Base-by-base conservation (phyloP, 2,797 vertebrate species). In the Nannoperca obscura region DNA sequence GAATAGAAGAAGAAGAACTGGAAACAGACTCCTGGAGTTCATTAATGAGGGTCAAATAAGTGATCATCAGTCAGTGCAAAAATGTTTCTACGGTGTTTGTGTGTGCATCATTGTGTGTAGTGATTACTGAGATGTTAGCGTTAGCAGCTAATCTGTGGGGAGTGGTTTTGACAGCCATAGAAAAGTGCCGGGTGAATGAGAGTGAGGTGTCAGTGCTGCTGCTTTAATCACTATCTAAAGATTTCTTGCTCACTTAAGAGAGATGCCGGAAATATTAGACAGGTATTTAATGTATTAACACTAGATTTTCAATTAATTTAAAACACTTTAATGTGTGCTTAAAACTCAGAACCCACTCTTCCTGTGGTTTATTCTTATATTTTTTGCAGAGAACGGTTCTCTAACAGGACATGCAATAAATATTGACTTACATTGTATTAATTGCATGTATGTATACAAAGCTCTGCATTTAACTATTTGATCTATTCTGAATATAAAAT, bases 161-260 rank as follows among this genome's bases (percentile, higher is more conserved):
- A 69, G n/a, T 5, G 34, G 49, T 64, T 80, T 7, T 81, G 68
- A 71, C 71, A 82, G 70, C 54, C 22, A 22, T 9, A 38, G 74
- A 65, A 24, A 67, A 74, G 71, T 8, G n/a, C 13, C 1, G 15
- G 69, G 0, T 47, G 65, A 71, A 76, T 59, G 53, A 71, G 61
- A 71, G 67, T 32, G 17, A 74, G 42, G 55, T 38, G 75, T 70
- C 63, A 72, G 19, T 10, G 73, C n/a, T 0, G 19, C 36, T 5
- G 61, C 79, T 79, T 78, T 78, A 75, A 82, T 81, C 64, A 34
- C 38, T 34, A 27, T 47, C 30, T 47, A 30, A 76, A 80, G 58
- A 68, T 61, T 55, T 73, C 49, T 19, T 5, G 30, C n/a, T 63
- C 46, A 58, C 58, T 57, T 38, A n/a, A 52, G 11, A 68, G 74